phyloP scores from a whole-genome alignment of 1,140 invertebrate species.

The Leptinotarsa texana region DNA sequence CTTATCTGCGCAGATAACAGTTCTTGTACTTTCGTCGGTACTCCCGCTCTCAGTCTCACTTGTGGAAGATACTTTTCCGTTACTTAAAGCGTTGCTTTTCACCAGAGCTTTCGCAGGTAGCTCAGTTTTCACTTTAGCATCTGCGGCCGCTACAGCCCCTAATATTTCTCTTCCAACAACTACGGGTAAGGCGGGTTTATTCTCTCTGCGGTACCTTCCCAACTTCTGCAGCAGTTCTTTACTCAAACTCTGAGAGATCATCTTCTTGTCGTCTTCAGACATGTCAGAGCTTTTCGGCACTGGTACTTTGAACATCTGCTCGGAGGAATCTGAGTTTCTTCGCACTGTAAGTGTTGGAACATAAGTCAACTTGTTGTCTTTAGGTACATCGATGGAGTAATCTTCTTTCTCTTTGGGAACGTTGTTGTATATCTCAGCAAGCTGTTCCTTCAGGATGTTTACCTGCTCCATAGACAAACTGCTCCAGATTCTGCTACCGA shows the following conservation, averaged over 20 bases:
- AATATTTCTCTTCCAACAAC: conserved; percentile 66
- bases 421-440: conserved; percentile 78
- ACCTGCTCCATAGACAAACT: conserved; percentile 85
- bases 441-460: conserved; percentile 76
- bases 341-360: conserved; percentile 41
- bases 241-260: conserved; percentile 71
- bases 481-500: conserved; percentile 78
- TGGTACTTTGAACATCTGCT: conserved; percentile 8
- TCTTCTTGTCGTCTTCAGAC: conserved; percentile 72
- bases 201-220: conserved; percentile 46
- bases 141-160: conserved; percentile 65
- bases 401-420: conserved; percentile 30
- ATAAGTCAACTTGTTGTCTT: conserved; percentile 29
- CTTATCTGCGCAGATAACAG: conserved; percentile 62
- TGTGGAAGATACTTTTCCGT: conserved; percentile 53
- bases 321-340: conserved; percentile 47
- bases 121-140: conserved; percentile 52
- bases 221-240: conserved; percentile 72
- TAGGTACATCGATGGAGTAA: conserved; percentile 40
- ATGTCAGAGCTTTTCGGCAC: conserved; percentile 42
- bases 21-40: conserved; percentile 70
- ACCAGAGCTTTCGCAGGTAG: conserved; percentile 42
- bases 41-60: conserved; percentile 71
- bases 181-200: conserved; percentile 58
- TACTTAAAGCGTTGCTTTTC: conserved; percentile 37